A percentile compares a stretch with the other conserved stretches of the same genome.
Conservation (phyloP, 2,888 invertebrate genomes). For the Hecatera dysodea region DNA sequence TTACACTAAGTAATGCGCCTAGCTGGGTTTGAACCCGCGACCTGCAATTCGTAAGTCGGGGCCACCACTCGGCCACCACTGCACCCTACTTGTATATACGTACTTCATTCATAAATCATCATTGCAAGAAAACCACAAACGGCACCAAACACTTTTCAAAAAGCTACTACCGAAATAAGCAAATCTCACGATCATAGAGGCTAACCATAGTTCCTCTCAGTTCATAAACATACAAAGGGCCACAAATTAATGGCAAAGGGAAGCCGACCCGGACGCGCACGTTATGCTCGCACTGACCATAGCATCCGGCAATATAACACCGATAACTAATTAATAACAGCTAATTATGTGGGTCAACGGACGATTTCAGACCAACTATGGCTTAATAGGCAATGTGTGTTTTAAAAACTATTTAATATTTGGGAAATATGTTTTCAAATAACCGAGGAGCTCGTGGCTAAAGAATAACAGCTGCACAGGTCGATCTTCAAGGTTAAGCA, state of each 20-base stretch:
- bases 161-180: not conserved
- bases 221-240: slow-evolving; percentile 1
- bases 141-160: not conserved
- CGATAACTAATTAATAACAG: slow-evolving; percentile 49
- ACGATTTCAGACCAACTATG: slow-evolving; percentile 35
- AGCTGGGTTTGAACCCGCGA: no score
- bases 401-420: not conserved
- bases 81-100: no score
- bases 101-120: no score
- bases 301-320: slow-evolving; percentile 59
- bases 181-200: not conserved
- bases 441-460: not conserved
- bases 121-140: not conserved
- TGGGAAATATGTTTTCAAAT: not conserved
- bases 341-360: slow-evolving; percentile 36
- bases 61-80: no score
- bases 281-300: slow-evolving; percentile 52
- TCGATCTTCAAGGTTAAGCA: no score
- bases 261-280: slow-evolving; percentile 47
- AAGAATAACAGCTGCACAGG: no score
- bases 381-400: slow-evolving; percentile 46
- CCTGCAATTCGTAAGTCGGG: no score
- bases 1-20: no score
- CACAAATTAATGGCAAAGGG: slow-evolving; percentile 45
- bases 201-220: slow-evolving; percentile 20